phyloP scores from a whole-genome alignment of 2,113 vertebrate species.

The Camarhynchus parvulus region DNA sequence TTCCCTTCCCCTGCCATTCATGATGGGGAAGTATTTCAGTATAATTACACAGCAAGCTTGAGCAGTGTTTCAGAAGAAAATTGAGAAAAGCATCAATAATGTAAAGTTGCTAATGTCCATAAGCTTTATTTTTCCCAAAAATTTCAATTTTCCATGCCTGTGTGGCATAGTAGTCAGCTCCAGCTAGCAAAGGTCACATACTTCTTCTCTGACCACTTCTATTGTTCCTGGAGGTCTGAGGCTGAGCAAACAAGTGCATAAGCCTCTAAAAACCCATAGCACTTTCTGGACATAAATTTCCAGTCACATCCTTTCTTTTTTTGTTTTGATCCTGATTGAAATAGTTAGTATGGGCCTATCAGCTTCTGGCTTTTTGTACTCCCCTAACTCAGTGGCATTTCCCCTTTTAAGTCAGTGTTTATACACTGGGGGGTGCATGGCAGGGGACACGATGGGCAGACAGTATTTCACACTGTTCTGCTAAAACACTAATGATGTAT shows the following conservation, averaged over 20 bases:
- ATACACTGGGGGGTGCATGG: background rate
- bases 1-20: background rate
- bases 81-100: background rate
- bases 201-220: background rate
- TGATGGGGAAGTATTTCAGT: background rate
- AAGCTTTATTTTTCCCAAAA: background rate
- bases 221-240: background rate
- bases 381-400: background rate
- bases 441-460: too few relatives aligned
- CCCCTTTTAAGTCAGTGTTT: background rate
- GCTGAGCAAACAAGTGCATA: background rate
- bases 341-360: background rate
- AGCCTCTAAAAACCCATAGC: background rate
- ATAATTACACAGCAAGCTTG: background rate
- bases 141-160: background rate
- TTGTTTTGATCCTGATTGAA: background rate
- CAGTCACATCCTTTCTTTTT: background rate
- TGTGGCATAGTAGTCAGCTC: background rate
- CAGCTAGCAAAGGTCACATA: background rate
- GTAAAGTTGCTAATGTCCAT: background rate
- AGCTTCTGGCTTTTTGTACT: background rate
- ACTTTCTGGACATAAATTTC: background rate
- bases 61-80: background rate
- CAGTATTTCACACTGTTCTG: background rate
- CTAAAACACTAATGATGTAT: background rate